These are phyloP conservation scores for Parnassius apollo DNA, from an alignment of 2,888 invertebrate species.

Conservation along the genomic window DNA sequence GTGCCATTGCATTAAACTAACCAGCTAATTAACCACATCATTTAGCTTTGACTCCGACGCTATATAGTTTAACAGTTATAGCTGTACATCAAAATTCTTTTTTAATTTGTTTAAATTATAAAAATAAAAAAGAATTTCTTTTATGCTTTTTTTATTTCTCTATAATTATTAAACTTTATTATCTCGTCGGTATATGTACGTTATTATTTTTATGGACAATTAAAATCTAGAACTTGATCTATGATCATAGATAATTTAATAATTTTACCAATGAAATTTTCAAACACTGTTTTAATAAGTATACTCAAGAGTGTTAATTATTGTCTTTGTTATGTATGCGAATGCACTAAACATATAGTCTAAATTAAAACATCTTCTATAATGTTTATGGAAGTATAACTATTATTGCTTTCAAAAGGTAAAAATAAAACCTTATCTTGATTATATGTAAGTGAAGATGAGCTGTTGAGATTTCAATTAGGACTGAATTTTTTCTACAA, in stretches of 20 bases:
- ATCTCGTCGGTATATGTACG: neutral
- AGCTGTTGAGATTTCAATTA: too few relatives aligned
- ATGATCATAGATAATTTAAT: neutral
- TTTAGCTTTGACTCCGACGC: conserved; percentile 10
- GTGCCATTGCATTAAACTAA: conserved; percentile 49
- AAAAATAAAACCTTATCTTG: too few relatives aligned
- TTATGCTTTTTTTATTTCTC: conserved; percentile 5
- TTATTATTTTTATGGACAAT: conserved; percentile 5
- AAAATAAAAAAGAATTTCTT: neutral
- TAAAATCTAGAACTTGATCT: neutral
- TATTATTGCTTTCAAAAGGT: too few relatives aligned
- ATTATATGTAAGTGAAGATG: too few relatives aligned
- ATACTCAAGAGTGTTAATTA: conserved; percentile 3
- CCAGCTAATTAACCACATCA: conserved; percentile 21
- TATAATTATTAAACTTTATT: conserved; percentile 10
- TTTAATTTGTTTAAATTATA: neutral
- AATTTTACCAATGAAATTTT: too few relatives aligned
- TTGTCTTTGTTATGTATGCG: neutral
- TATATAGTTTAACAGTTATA: conserved; percentile 33
- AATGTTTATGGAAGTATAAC: too few relatives aligned
- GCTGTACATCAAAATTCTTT: conserved; percentile 4
- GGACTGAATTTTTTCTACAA: too few relatives aligned
- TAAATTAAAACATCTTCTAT: too few relatives aligned
- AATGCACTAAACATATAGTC: too few relatives aligned
- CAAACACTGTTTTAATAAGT: neutral